Evolutionary conservation across 2,888 invertebrate genomes (phyloP).

Genomic region (Drosophila sordidula): DNA sequence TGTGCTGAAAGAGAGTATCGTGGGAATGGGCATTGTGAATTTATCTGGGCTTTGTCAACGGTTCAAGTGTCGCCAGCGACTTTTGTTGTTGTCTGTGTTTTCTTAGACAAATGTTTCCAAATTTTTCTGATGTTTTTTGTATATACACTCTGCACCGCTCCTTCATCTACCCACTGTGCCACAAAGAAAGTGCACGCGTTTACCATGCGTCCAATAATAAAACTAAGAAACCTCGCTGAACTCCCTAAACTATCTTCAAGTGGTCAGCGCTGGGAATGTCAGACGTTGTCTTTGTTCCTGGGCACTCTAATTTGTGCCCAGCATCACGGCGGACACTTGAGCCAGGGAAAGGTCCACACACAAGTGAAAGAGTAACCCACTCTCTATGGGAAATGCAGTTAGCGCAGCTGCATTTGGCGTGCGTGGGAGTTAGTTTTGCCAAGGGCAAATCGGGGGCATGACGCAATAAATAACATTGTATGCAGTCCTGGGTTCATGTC

Average conservation of each 20-base stretch:
- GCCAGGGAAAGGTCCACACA: constrained; percentile 61
- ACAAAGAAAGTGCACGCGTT: constrained; percentile 76
- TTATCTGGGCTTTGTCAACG: constrained; percentile 69
- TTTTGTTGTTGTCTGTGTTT: constrained; percentile 58
- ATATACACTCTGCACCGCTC: constrained; percentile 23
- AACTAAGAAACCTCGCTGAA: constrained; percentile 13
- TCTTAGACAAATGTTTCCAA: constrained; percentile 75
- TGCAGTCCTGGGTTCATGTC: not conserved
- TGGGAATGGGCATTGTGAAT: constrained; percentile 77
- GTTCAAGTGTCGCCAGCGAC: constrained; percentile 75
- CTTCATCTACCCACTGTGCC: constrained; percentile 41
- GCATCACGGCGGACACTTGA: constrained; percentile 62
- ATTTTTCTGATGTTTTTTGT: constrained; percentile 53
- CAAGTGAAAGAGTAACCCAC: constrained; percentile 60
- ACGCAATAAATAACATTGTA: constrained; percentile 53
- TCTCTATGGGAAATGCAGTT: constrained; percentile 34
- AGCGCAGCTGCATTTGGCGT: constrained; percentile 68
- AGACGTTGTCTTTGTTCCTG: constrained; percentile 40
- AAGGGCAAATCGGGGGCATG: constrained; percentile 58
- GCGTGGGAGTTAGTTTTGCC: constrained; percentile 72
- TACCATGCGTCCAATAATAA: constrained; percentile 67
- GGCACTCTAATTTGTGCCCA: constrained; percentile 71
- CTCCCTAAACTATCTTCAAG: constrained; percentile 53
- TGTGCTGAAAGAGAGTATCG: constrained; percentile 74
- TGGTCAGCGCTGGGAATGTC: constrained; percentile 72